Percentiles rank a stretch among this genome's conserved stretches.
phyloP scores from a whole-genome alignment of 2,888 invertebrate species.

The Oscheius sp. region DNA sequence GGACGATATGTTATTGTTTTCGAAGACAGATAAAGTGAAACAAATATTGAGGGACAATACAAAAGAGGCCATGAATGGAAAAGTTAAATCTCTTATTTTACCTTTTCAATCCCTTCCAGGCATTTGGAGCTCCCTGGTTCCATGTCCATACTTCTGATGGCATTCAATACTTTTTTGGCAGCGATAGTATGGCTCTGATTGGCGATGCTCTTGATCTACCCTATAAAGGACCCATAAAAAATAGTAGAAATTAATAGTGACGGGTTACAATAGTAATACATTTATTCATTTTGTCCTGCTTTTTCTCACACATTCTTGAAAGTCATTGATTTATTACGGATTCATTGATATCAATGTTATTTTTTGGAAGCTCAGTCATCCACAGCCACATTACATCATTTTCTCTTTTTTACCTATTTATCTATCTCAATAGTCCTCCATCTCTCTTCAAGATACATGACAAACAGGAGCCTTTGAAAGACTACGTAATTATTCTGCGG shows the following conservation, averaged over 20 bases:
- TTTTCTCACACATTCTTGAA: too few species aligned
- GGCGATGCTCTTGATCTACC: slow-evolving; percentile 2
- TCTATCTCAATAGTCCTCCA: too few species aligned
- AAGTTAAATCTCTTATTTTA: not conserved
- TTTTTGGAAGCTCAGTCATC: too few species aligned
- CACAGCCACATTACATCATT: too few species aligned
- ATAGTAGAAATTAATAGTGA: too few species aligned
- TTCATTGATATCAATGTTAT: too few species aligned
- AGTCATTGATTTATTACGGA: too few species aligned
- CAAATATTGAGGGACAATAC: slow-evolving; percentile 21
- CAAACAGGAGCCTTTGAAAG: too few species aligned
- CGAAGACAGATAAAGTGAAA: slow-evolving; percentile 12
- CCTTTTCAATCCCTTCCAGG: not conserved
- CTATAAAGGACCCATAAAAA: slow-evolving; percentile 23
- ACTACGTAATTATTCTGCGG: not conserved
- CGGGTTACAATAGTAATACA: not conserved
- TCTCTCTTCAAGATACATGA: too few species aligned
- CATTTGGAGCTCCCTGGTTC: slow-evolving; percentile 29
- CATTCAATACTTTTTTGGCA: slow-evolving; percentile 25
- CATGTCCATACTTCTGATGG: slow-evolving; percentile 20
- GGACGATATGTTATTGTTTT: not conserved
- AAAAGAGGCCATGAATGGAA: slow-evolving; percentile 9
- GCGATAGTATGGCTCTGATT: slow-evolving; percentile 29
- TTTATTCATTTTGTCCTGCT: not conserved
- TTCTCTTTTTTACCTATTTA: too few species aligned